Percentiles rank a stretch among this genome's conserved stretches.
Conservation (phyloP, 1,140 invertebrate species). For the Heliconius congener region DNA sequence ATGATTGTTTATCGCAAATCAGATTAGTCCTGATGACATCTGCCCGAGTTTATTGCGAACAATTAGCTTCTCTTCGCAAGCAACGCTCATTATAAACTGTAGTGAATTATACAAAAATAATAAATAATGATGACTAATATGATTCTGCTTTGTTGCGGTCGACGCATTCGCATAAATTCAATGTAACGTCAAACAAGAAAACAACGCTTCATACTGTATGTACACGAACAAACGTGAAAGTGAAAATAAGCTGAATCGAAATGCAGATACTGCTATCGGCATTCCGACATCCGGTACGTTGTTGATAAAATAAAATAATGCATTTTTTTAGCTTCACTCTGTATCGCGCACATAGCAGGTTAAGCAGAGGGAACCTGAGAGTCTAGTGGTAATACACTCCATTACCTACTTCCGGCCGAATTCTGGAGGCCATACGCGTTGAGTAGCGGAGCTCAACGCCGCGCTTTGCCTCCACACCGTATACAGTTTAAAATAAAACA, state of each 20-base stretch:
- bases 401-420: too few species aligned
- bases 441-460: too few species aligned
- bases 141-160: conserved; percentile 45
- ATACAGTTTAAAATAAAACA: conserved; percentile 37
- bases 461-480: too few species aligned
- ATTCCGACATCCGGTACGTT: conserved; percentile 56
- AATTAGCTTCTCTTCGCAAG: conserved; percentile 45
- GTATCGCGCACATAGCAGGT: too few species aligned
- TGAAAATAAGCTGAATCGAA: conserved; percentile 42
- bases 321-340: too few species aligned
- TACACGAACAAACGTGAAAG: conserved; percentile 35
- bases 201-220: conserved; percentile 38
- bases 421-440: too few species aligned
- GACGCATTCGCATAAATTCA: conserved; percentile 44
- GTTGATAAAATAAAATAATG: conserved; percentile 57
- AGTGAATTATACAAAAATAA: conserved; percentile 33
- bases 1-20: conserved; percentile 66
- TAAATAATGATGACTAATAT: conserved; percentile 49
- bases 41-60: conserved; percentile 51
- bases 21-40: conserved; percentile 53
- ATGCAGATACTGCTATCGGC: conserved; percentile 56
- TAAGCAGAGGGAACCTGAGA: too few species aligned
- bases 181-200: conserved; percentile 47
- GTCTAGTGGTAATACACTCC: too few species aligned
- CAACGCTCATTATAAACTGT: conserved; percentile 26